Percentiles rank a stretch among this genome's conserved stretches.
These are phyloP conservation scores for Climacteris rufus DNA, from an alignment of 2,113 vertebrate genomes.

Conservation along the genomic window DNA sequence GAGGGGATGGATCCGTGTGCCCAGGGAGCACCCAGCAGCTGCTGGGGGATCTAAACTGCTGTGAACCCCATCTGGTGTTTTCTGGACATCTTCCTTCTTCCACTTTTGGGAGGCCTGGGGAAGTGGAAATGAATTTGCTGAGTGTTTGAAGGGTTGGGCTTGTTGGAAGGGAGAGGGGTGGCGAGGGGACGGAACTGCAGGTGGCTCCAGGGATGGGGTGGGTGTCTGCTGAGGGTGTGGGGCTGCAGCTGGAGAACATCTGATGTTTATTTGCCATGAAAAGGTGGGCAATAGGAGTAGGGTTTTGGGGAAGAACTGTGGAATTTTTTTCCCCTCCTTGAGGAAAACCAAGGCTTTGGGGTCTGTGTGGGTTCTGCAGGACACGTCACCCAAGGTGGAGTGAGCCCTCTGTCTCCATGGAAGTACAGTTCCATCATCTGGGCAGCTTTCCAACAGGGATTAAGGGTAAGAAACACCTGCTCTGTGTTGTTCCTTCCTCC, in stretches of 20 bases:
- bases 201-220: not conserved
- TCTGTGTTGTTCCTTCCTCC: not conserved
- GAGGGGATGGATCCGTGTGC: rapidly evolving
- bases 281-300: not conserved
- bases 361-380: not conserved
- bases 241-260: not conserved
- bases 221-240: rapidly evolving
- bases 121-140: not conserved
- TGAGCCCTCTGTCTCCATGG: rapidly evolving
- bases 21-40: not conserved
- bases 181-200: rapidly evolving
- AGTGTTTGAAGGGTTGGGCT: not conserved
- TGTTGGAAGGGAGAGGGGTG: not conserved
- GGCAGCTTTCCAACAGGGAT: not conserved
- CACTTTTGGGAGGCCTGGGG: not conserved
- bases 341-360: not conserved
- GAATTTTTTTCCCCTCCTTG: rapidly evolving
- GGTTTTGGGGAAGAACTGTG: not conserved
- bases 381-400: too few species aligned
- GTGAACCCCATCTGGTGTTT: rapidly evolving
- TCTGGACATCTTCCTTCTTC: not conserved
- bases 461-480: not conserved
- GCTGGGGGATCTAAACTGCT: not conserved
- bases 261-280: not conserved
- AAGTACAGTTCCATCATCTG: not conserved